A percentile compares a stretch with the other conserved stretches of the same genome.
Evolutionary conservation across 2,797 vertebrate genomes (phyloP).

Genomic region (Lacerta agilis): DNA sequence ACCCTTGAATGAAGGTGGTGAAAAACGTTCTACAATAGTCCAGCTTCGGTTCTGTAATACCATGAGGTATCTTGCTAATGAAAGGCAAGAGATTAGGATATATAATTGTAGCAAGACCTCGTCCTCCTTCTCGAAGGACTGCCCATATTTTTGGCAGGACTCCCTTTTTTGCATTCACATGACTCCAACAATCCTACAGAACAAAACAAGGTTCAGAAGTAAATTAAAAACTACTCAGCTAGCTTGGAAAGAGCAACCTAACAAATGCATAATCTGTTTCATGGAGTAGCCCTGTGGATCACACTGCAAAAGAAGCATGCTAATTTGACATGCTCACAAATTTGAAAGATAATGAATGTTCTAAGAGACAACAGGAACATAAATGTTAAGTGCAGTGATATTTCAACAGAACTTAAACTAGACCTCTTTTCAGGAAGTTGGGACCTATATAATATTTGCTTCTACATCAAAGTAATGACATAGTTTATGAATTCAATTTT

Average conservation of each 20-base stretch:
- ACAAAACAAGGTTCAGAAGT: slow-evolving; percentile 20
- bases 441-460: not conserved
- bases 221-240: slow-evolving; percentile 5
- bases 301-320: not conserved
- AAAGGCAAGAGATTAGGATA: slow-evolving; percentile 95
- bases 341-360: not conserved
- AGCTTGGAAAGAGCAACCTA: slow-evolving; percentile 17
- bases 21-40: slow-evolving; percentile 91
- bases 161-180: slow-evolving; percentile 91
- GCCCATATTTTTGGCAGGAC: slow-evolving; percentile 92
- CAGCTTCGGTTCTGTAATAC: slow-evolving; percentile 83
- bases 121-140: slow-evolving; percentile 89
- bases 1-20: slow-evolving; percentile 88
- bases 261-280: not conserved
- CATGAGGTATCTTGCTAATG: slow-evolving; percentile 89
- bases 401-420: not conserved
- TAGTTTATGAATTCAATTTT: not conserved
- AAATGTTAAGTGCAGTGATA: not conserved
- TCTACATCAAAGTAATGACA: not conserved
- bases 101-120: slow-evolving; percentile 89
- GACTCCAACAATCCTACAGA: slow-evolving; percentile 92
- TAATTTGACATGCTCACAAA: not conserved
- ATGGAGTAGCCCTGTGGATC: not conserved
- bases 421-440: not conserved
- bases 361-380: not conserved